Base-by-base conservation (phyloP, 2,888 invertebrate genomes). In the Caenorhabditis wallacei region DNA sequence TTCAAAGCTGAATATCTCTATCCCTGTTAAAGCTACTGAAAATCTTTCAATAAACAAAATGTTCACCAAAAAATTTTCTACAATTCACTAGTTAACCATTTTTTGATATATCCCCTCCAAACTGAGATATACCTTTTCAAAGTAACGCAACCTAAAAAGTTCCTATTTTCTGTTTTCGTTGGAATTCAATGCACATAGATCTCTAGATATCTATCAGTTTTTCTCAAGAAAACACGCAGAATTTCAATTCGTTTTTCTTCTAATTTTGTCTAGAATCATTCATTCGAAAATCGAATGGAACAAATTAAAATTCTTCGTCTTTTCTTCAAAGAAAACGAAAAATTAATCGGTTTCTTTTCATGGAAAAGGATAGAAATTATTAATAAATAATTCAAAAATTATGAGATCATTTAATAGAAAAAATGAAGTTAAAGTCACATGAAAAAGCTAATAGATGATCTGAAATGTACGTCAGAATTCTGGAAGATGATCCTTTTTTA, bases 401-500 rank as follows among this genome's bases (percentile, higher is more conserved):
- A 57, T 57, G 57, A 57, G 57, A 35, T 57, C 57, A 57, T 37
- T 48, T 2, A 40, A 40, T 13, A 13, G 2, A 11, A 16, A 40
- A 13, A 10, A 13, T 13, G 11, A 40, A 16, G 13, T 40, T 40
- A 10, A 40, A 11, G 10, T 16, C 10, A 40, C 2, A 40, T 8
- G 40, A 40, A 11, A 43, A 43, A n/a, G n/a, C n/a, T n/a, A 43
- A 43, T 2, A 8, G 46, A 48, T 48, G 46, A 48, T 48, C 46
- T n/a, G 18, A 7, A 48, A 48, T 7, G 2, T 40, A 40, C 40
- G 40, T 40, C 40, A 40, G 40, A 40, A 40, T 16, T 40, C 40
- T 40, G 16, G 10, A 16, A 13, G 40, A 40, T 40, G 13, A 40
- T 40, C 40, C 2, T 40, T 40, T 40, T 40, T 40, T 11, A 40